phyloP scores from a whole-genome alignment of 1,140 invertebrate species.

The Heliconius congener region DNA sequence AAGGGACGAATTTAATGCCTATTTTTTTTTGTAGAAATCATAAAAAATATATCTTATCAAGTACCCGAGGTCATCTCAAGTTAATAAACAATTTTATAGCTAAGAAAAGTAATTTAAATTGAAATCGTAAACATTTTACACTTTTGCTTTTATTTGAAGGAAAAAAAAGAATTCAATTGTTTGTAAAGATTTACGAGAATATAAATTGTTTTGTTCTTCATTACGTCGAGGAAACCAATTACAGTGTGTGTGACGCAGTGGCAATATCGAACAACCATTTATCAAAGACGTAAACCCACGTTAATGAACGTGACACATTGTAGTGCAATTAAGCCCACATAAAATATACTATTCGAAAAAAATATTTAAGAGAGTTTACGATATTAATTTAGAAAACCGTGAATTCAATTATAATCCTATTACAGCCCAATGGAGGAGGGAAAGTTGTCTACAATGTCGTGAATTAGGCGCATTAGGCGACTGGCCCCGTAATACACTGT shows the following conservation, averaged over 20 bases:
- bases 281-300: conserved; percentile 47
- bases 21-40: neutral
- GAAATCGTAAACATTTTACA: conserved; percentile 14
- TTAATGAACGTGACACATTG: conserved; percentile 50
- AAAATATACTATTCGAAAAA: conserved; percentile 30
- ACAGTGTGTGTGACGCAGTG: conserved; percentile 54
- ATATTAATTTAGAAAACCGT: conserved; percentile 25
- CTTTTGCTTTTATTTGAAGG: conserved; percentile 1
- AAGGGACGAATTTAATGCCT: neutral
- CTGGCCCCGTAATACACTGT: conserved; percentile 68
- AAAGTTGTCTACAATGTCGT: conserved; percentile 69
- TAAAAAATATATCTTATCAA: neutral
- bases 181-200: conserved; percentile 40
- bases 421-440: conserved; percentile 31
- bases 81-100: conserved; percentile 10
- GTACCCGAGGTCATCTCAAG: neutral
- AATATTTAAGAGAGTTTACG: conserved; percentile 19
- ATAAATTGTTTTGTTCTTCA: conserved; percentile 45
- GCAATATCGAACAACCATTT: conserved; percentile 48
- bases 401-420: conserved; percentile 33
- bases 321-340: conserved; percentile 39
- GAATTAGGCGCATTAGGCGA: conserved; percentile 74
- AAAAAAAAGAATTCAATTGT: conserved; percentile 42
- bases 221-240: conserved; percentile 57
- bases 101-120: conserved; percentile 1